Conservation (phyloP, 2,797 vertebrate species). For the Philypnodon macrostomus region DNA sequence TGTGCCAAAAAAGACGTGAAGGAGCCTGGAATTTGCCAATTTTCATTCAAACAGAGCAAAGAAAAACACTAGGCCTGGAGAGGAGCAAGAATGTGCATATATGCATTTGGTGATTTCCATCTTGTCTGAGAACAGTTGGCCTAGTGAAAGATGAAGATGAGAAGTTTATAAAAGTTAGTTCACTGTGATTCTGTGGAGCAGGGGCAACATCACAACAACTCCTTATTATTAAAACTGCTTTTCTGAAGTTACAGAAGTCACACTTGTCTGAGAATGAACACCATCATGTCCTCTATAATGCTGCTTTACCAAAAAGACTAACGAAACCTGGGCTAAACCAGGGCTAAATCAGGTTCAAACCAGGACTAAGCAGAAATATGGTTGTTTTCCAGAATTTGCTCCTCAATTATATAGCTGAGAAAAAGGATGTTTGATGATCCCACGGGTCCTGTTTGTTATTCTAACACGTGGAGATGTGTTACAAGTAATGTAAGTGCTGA, state of each 20-base stretch:
- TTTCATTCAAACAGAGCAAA: constrained; percentile 20
- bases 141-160: no score
- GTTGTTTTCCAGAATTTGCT: constrained; percentile 47
- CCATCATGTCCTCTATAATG: no score
- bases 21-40: constrained; percentile 8
- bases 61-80: constrained; percentile 20
- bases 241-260: constrained; percentile 2
- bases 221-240: constrained; percentile 8
- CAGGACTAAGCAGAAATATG: constrained; percentile 39
- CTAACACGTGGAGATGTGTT: constrained; percentile 47
- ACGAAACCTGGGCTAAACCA: no score
- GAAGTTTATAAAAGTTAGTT: no score
- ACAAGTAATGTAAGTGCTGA: constrained; percentile 29
- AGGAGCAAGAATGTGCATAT: constrained; percentile 10
- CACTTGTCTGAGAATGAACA: constrained; percentile 42
- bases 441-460: constrained; percentile 59
- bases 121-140: constrained; percentile 16
- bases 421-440: constrained; percentile 42
- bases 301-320: no score
- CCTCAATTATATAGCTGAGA: constrained; percentile 49
- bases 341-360: constrained; percentile 51
- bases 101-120: constrained; percentile 7
- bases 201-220: constrained; percentile 24
- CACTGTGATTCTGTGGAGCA: constrained; percentile 14
- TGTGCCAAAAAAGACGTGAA: constrained; percentile 19